phyloP scores from a whole-genome alignment of 2,888 invertebrate species.

The Leucoma salicis region DNA sequence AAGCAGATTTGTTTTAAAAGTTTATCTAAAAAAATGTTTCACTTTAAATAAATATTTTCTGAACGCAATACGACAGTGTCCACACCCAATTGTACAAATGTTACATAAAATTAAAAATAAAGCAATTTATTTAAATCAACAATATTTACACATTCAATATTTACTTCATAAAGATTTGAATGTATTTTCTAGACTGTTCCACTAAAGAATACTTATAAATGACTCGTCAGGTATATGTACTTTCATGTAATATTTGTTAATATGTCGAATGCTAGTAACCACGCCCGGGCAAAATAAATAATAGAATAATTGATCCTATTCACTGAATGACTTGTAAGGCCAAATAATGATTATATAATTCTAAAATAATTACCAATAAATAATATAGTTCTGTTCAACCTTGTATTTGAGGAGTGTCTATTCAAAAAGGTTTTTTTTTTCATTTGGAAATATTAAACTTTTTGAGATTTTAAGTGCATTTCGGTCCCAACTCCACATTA shows the following conservation, averaged over 20 bases:
- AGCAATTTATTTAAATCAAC: slow-evolving; percentile 29
- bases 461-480: too few species aligned
- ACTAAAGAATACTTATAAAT: slow-evolving; percentile 24
- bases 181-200: slow-evolving; percentile 37
- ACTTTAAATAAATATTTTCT: neutral
- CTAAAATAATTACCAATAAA: too few species aligned
- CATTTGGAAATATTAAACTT: too few species aligned
- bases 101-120: slow-evolving; percentile 22
- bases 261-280: slow-evolving; percentile 8
- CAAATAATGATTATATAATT: too few species aligned
- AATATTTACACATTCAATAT: slow-evolving; percentile 29
- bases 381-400: too few species aligned
- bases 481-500: too few species aligned
- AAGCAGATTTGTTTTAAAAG: slow-evolving; percentile 4
- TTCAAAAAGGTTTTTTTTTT: too few species aligned
- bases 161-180: slow-evolving; percentile 29
- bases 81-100: slow-evolving; percentile 25
- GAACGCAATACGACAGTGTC: slow-evolving; percentile 18
- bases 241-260: slow-evolving; percentile 11
- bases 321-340: too few species aligned
- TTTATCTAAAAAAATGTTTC: neutral
- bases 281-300: too few species aligned
- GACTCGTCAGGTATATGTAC: slow-evolving; percentile 15
- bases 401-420: too few species aligned
- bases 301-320: too few species aligned